Conservation (phyloP, 2,113 vertebrate species). For the Pyxicephalus adspersus region DNA sequence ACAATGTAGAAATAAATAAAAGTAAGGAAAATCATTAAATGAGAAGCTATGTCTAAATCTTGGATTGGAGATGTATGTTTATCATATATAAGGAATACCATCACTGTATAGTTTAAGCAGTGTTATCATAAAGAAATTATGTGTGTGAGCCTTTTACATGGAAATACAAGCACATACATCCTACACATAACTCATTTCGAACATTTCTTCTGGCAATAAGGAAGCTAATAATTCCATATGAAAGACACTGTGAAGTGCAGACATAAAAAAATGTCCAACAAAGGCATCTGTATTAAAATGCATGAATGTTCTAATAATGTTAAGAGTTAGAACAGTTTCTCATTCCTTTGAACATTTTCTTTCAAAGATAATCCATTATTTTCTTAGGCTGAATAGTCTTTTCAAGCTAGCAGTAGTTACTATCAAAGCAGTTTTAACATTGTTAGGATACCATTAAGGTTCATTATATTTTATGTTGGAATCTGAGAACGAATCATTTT, state of each 20-base stretch:
- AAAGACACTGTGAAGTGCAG: conserved; percentile 20
- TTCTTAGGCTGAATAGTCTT: conserved; percentile 63
- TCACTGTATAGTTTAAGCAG: no score
- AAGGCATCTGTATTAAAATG: conserved; percentile 51
- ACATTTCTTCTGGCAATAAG: neutral
- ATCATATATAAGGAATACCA: no score
- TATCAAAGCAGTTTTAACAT: conserved; percentile 67
- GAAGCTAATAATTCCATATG: conserved; percentile 36
- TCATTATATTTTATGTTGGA: conserved; percentile 71
- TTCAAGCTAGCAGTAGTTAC: conserved; percentile 59
- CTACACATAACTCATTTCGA: neutral
- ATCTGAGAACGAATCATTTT: conserved; percentile 67
- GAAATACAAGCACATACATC: neutral
- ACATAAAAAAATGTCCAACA: conserved; percentile 44
- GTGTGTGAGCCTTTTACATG: neutral
- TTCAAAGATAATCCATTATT: conserved; percentile 61
- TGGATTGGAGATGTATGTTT: no score
- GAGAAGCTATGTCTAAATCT: no score
- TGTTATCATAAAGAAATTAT: no score
- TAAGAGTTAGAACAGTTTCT: conserved; percentile 63
- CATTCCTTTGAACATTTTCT: conserved; percentile 59
- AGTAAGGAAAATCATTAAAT: no score
- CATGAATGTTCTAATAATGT: conserved; percentile 55
- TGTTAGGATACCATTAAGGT: conserved; percentile 70
- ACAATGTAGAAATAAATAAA: no score